These are phyloP conservation scores for Scalopus aquaticus DNA, from an alignment of 2,113 vertebrate species.

Conservation along the genomic window DNA sequence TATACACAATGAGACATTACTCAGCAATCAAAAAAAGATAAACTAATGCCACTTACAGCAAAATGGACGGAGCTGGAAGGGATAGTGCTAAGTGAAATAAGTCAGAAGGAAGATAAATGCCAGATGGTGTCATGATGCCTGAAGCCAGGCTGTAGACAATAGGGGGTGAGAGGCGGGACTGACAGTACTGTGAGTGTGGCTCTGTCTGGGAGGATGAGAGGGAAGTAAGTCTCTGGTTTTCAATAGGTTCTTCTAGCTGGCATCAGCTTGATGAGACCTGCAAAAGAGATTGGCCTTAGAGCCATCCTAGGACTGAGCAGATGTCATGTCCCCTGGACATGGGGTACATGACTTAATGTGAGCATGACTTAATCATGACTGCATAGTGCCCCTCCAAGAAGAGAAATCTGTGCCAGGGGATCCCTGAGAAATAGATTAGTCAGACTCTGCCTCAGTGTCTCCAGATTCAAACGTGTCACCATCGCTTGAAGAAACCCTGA, in stretches of 20 bases:
- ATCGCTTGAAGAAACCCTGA: neutral
- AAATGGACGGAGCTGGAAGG: too few species aligned
- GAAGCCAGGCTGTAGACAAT: neutral
- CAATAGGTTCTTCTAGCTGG: neutral
- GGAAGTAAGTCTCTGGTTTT: neutral
- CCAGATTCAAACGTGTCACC: neutral
- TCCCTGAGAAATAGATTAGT: neutral
- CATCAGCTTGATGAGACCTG: neutral
- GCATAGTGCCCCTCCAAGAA: neutral
- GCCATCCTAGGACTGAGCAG: neutral
- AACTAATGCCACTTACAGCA: too few species aligned
- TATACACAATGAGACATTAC: too few species aligned
- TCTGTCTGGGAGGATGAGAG: neutral
- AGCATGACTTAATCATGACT: neutral
- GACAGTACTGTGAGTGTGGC: neutral
- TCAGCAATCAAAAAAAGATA: too few species aligned
- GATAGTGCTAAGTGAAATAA: too few species aligned
- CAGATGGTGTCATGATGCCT: neutral
- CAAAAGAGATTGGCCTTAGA: neutral
- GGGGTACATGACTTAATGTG: neutral
- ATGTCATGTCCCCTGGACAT: neutral
- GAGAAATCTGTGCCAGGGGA: neutral
- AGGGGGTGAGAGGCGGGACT: neutral
- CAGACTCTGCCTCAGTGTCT: neutral
- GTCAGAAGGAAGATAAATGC: too few species aligned